Evolutionary conservation across 1,140 invertebrate species (phyloP), one percentile per base, ranked within the genome.

Genomic region (Drosophila trapezifrons): DNA sequence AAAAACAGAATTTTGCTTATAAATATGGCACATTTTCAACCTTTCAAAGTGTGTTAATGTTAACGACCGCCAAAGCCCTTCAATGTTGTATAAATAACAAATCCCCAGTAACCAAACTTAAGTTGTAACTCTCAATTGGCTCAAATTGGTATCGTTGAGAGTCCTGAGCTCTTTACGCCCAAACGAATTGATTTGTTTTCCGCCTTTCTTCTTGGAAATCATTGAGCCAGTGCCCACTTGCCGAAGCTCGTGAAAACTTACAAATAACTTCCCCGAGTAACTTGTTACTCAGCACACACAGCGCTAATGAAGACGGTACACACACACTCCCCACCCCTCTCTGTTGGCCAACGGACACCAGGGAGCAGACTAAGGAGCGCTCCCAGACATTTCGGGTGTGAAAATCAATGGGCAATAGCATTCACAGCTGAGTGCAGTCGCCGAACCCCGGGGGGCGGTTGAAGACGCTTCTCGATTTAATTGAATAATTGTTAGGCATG

Each of bases 401-500:
- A 77, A 77, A 77, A 78, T 78, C 63, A 60, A 60, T 60, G 55
- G 42, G 63, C 62, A 76, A 46, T 55, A 62, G 56, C 25, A 70
- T 77, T 78, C 63, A 77, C 74, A 77, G 56, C 65, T 71, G 75
- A 63, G 55, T 56, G 65, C 69, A 72, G 66, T 40, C 38, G 43
- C 29, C 32, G 37, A 29, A 27, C 17, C 78, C 66, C 25, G 42
- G 55, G 29, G 70, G 82, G 70, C 38, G 51, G 59, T 37, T 37
- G 22, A 81, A 87, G 79, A 86, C 74, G 81, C 76, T 91, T 78
- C 71, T 69, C 63, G 73, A 91, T 90, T 90, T 91, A 91, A 91
- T 91, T 91, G 85, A 91, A 90, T 91, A 91, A 91, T 91, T 90
- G 76, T 77, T 80, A 80, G 71, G 79, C 90, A 71, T 64, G 59